Base-by-base conservation (phyloP, 2,888 invertebrate species). In the Parthenolecanium corni region DNA sequence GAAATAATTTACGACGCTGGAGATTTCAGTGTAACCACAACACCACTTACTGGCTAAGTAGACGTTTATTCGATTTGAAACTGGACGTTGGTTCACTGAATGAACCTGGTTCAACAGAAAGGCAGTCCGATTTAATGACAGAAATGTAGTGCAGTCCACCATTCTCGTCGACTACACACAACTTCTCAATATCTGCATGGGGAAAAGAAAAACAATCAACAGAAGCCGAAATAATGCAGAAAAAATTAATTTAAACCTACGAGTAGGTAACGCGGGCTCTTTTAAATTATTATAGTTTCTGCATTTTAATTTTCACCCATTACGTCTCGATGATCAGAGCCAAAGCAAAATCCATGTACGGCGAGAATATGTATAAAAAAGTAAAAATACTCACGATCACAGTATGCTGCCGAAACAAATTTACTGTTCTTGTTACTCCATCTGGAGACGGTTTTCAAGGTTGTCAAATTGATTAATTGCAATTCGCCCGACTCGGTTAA, bases 331-430 rank as follows among this genome's bases (percentile, higher is more conserved):
- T n/a, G n/a, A n/a, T n/a, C n/a, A n/a, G n/a, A n/a, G n/a, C n/a
- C n/a, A n/a, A n/a, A n/a, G n/a, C n/a, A n/a, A n/a, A n/a, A n/a
- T n/a, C n/a, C n/a, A n/a, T n/a, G n/a, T n/a, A n/a, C n/a, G n/a
- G n/a, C n/a, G n/a, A n/a, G n/a, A n/a, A n/a, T n/a, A n/a, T n/a
- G n/a, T n/a, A n/a, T n/a, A n/a, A n/a, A n/a, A n/a, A n/a, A n/a
- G n/a, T n/a, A n/a, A n/a, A n/a, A 25, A 42, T 49, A 76, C 79
- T 77, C 75, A 76, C 90, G 89, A 64, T 87, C 85, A 73, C 92
- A 92, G 73, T 88, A 92, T 0, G 85, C 84, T 1, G 86, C 86
- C 0, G 90, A 87, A 14, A 88, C 81, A 71, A 91, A 90, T 70
- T 81, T 47, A 40, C 61, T 40, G 12, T 18, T 20, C 23, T 61